A percentile compares a stretch with the other conserved stretches of the same genome.
These are phyloP conservation scores for Pogoniulus pusillus DNA, from an alignment of 2,797 vertebrate species.

Conservation along the genomic window DNA sequence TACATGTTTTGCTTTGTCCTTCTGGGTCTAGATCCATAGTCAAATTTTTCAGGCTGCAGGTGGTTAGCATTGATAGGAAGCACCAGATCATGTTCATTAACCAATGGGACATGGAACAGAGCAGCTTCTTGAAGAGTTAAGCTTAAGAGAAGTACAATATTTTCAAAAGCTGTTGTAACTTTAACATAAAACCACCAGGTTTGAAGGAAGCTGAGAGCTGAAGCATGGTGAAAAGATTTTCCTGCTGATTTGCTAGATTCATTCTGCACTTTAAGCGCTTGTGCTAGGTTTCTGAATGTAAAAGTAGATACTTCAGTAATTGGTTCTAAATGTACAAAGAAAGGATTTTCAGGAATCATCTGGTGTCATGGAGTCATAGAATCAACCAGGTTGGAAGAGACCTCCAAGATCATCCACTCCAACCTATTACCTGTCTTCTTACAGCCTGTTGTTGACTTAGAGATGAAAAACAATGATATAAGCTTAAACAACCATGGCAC, in stretches of 20 bases:
- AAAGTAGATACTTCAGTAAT: neutral
- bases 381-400: too few relatives aligned
- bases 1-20: neutral
- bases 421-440: too few relatives aligned
- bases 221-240: too few relatives aligned
- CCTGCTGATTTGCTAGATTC: neutral
- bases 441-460: neutral
- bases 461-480: neutral
- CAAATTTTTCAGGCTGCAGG: neutral
- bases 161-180: neutral
- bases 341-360: neutral
- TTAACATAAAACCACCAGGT: neutral
- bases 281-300: neutral
- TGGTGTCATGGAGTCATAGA: neutral
- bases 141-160: neutral
- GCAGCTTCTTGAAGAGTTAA: neutral
- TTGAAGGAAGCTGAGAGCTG: neutral
- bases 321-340: neutral
- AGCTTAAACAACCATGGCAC: neutral
- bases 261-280: neutral
- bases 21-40: neutral
- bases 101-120: neutral
- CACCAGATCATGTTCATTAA: neutral
- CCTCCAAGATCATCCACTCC: too few relatives aligned
- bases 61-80: neutral